Evolutionary conservation across 2,797 vertebrate genomes (phyloP).

Genomic region (Acipenser ruthenus): DNA sequence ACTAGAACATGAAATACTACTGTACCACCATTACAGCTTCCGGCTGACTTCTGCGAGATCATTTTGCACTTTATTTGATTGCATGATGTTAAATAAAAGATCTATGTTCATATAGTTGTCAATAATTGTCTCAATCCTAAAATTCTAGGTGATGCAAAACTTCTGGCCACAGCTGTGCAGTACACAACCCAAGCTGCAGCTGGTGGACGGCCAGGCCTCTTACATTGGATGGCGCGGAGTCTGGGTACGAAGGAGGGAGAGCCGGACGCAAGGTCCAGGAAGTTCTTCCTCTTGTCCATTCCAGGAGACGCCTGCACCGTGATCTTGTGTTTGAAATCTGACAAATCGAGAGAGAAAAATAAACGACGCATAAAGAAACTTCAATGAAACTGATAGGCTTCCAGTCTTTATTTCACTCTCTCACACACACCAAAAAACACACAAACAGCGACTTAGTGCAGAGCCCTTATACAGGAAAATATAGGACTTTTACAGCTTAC

Average conservation of each 20-base stretch:
- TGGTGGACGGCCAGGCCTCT: constrained; percentile 32
- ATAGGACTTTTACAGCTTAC: constrained; percentile 1
- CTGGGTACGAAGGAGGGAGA: constrained; percentile 74
- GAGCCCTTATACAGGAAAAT: constrained; percentile 9
- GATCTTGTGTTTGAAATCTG: constrained; percentile 87
- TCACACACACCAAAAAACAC: not conserved
- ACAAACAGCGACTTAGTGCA: not conserved
- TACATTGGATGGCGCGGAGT: constrained; percentile 79
- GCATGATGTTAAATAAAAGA: too few species aligned
- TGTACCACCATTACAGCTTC: too few species aligned
- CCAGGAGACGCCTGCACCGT: constrained; percentile 83
- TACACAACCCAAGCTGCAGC: too few species aligned
- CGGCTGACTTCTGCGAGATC: too few species aligned
- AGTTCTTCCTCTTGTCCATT: constrained; percentile 73
- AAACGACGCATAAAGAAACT: not conserved
- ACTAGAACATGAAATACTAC: too few species aligned
- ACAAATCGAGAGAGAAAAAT: not conserved
- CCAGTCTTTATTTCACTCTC: too few species aligned
- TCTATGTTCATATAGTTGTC: too few species aligned
- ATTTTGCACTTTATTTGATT: too few species aligned
- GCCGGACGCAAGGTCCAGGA: constrained; percentile 67
- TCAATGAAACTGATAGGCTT: not conserved
- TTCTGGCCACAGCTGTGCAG: too few species aligned
- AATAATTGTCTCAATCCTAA: too few species aligned
- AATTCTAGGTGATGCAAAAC: too few species aligned